These are phyloP conservation scores for Orthosia cruda DNA, from an alignment of 2,888 invertebrate species.

Conservation along the genomic window DNA sequence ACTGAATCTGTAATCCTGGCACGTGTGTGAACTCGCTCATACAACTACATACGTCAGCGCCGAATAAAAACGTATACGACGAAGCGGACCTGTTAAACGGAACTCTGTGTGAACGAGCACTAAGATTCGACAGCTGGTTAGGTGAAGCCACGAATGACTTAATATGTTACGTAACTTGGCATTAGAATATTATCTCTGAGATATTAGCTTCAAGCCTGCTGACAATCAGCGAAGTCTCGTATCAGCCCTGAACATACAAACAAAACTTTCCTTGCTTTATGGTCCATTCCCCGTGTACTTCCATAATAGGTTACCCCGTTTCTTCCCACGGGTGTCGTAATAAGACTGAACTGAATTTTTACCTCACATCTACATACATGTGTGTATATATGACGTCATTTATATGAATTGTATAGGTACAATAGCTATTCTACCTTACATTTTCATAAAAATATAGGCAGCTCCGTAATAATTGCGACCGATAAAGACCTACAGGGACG, in stretches of 20 bases:
- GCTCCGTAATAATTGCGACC: conserved; percentile 17
- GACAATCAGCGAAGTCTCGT: conserved; percentile 5
- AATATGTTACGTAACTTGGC: neutral
- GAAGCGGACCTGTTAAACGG: no score
- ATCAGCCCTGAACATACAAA: conserved; percentile 34
- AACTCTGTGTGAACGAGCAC: no score
- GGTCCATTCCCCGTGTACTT: conserved; percentile 52
- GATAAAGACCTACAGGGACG: conserved; percentile 22
- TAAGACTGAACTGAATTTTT: conserved; percentile 57
- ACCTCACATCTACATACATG: conserved; percentile 19
- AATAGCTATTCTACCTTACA: neutral
- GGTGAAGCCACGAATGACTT: neutral
- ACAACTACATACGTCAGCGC: no score
- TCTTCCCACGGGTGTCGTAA: conserved; percentile 63
- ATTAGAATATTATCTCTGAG: neutral
- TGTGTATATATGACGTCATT: conserved; percentile 18
- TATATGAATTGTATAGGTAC: conserved; percentile 28
- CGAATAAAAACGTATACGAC: no score
- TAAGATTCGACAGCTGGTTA: neutral
- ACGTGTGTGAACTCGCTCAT: no score
- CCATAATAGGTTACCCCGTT: conserved; percentile 50
- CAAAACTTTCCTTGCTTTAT: conserved; percentile 58
- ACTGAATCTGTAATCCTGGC: no score
- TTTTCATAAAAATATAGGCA: conserved; percentile 11
- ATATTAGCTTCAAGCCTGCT: neutral